A percentile compares a stretch with the other conserved stretches of the same genome.
Conservation (phyloP, 2,113 vertebrate species). For the Dinomys branickii region DNA sequence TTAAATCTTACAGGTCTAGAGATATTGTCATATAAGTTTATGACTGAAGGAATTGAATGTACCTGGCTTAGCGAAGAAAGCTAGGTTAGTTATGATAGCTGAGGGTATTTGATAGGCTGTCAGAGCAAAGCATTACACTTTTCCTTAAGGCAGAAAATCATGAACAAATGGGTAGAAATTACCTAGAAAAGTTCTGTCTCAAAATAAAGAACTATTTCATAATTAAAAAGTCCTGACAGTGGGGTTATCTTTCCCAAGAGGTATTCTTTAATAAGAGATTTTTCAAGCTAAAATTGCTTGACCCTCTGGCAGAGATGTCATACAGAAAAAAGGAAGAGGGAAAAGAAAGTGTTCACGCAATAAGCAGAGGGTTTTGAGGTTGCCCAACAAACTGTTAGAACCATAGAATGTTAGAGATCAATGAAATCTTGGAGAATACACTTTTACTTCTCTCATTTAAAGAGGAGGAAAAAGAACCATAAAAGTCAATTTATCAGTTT, state of each 20-base stretch:
- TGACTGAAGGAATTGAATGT: background rate
- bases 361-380: background rate
- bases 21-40: constrained; percentile 46
- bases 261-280: background rate
- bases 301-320: background rate
- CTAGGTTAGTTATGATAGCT: background rate
- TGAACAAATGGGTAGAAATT: background rate
- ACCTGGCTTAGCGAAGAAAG: background rate
- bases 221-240: constrained; percentile 19
- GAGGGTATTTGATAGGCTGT: background rate
- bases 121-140: background rate
- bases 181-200: background rate
- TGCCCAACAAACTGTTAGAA: background rate
- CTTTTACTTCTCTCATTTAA: background rate
- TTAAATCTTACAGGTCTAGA: background rate
- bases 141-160: background rate
- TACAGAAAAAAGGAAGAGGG: background rate
- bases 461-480: background rate
- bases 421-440: background rate
- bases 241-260: background rate
- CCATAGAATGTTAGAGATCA: background rate
- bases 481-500: background rate
- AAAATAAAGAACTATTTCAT: constrained; percentile 15
- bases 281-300: constrained; percentile 5
- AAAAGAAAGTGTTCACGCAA: too few relatives aligned